Evolutionary conservation across 37 sponge, comb jelly and placozoan species (phyloP), one percentile per base, ranked within the genome.

Genomic region (Spongia lamella): DNA sequence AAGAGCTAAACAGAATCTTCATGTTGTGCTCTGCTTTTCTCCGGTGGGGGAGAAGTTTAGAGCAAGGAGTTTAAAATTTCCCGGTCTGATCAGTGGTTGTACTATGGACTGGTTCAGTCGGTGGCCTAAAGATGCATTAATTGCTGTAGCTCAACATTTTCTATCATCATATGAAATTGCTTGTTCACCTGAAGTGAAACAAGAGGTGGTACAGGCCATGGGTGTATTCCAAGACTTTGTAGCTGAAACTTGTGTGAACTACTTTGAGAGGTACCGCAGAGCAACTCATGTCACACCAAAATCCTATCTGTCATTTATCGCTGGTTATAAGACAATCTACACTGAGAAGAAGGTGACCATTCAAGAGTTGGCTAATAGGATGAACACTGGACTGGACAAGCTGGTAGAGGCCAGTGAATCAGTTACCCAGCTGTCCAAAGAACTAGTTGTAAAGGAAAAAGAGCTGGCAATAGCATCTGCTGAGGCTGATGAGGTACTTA

Each of bases 81-180:
- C 99, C 14, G 99, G 96, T 24, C 83, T 98, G 29, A 92, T 98
- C 78, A 93, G 94, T 71, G 99, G 99, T 20, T 95, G 99, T 66
- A 98, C 99, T 19, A 98, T 98, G 99, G 99, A 98, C 79, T 98
- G 99, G 99, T 98, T 98, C 85, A 95, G 89, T 75, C 94, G 99
- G 53, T 98, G 99, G 99, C 99, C 99, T 61, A 98, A 98, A 63
- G 99, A 98, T 64, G 99, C 99, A 30, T 83, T 98, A 39, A 82
- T 93, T 51, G 99, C 97, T 22, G 99, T 98, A 7, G 97, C 99
- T 38, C 81, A 95, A 66, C 96, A 98, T 78, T 98, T 95, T 65
- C 66, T 98, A 14, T 71, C 79, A 50, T 36, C 66, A 1, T 98
- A 79, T 71, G 90, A 95, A 38, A 86, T 98, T 36, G 81, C 65